phyloP scores from a whole-genome alignment of 2,888 invertebrate species.

The Allophyes oxyacanthae region DNA sequence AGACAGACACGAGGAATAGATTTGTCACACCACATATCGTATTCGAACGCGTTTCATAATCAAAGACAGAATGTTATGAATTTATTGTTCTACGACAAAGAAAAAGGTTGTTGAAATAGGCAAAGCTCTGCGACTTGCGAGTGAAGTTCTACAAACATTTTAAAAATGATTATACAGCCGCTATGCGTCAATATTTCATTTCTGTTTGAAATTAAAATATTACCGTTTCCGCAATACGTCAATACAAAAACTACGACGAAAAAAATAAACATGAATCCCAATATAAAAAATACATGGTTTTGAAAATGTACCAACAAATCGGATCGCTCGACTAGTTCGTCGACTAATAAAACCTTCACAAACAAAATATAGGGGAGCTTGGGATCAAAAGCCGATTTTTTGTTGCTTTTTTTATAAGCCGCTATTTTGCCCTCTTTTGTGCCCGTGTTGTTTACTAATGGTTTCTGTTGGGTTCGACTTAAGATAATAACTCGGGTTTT shows the following conservation, averaged over 20 bases:
- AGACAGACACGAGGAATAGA: slow-evolving; percentile 66
- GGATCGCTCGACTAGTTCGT: slow-evolving; percentile 77
- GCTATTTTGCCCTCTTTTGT: slow-evolving; percentile 88
- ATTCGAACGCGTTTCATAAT: slow-evolving; percentile 12
- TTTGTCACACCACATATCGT: slow-evolving; percentile 67
- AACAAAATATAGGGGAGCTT: slow-evolving; percentile 82
- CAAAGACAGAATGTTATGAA: neutral
- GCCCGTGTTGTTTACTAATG: slow-evolving; percentile 89
- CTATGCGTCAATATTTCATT: neutral
- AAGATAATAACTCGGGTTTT: slow-evolving; percentile 88
- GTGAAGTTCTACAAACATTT: neutral
- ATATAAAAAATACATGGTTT: slow-evolving; percentile 54
- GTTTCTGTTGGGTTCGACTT: slow-evolving; percentile 89
- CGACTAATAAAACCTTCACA: slow-evolving; percentile 86
- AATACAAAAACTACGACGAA: slow-evolving; percentile 32
- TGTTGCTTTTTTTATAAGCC: slow-evolving; percentile 85
- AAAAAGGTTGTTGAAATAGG: neutral
- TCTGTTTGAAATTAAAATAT: neutral
- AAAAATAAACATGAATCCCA: slow-evolving; percentile 46
- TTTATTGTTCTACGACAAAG: neutral
- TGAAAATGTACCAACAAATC: slow-evolving; percentile 60
- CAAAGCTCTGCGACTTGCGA: neutral
- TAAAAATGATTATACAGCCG: neutral
- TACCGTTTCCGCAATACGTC: slow-evolving; percentile 19
- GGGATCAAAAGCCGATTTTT: slow-evolving; percentile 88